Evolutionary conservation across 2,888 invertebrate genomes (phyloP).

Genomic region (Steinernema hermaphroditum): DNA sequence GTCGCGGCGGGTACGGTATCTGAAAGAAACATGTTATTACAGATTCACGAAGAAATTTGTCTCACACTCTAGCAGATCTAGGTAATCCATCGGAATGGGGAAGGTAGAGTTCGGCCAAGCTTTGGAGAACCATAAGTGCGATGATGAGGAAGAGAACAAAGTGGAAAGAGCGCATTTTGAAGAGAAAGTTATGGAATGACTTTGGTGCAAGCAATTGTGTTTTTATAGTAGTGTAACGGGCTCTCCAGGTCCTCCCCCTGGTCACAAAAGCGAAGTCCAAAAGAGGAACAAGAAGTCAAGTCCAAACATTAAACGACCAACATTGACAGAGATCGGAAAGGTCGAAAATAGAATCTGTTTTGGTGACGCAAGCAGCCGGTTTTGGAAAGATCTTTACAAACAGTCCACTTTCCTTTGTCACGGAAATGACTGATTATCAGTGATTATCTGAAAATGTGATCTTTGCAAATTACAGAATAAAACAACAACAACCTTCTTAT

Average conservation of each 20-base stretch:
- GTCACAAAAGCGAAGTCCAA: not conserved
- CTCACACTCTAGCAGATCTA: not conserved
- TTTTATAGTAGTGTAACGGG: not conserved
- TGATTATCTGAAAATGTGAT: too few species aligned
- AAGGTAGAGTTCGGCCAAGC: not conserved
- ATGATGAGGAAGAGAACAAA: slow-evolving; percentile 1
- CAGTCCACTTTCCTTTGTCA: not conserved
- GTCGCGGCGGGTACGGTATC: not conserved
- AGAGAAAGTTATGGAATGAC: not conserved
- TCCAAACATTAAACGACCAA: not conserved
- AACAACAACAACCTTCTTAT: too few species aligned
- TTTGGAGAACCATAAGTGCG: not conserved
- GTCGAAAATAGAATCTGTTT: too few species aligned
- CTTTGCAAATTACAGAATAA: too few species aligned
- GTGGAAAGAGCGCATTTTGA: not conserved
- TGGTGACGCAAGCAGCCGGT: too few species aligned
- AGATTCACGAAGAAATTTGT: not conserved
- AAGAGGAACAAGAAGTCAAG: not conserved
- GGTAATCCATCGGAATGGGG: not conserved
- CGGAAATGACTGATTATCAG: not conserved
- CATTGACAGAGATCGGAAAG: too few species aligned
- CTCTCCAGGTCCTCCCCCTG: not conserved
- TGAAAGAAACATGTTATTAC: not conserved
- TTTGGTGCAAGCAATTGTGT: not conserved
- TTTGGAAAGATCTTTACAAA: too few species aligned